Evolutionary conservation across 2,888 invertebrate species (phyloP), one percentile per base, ranked within the genome.

Genomic region (Erpobdella octoculata): DNA sequence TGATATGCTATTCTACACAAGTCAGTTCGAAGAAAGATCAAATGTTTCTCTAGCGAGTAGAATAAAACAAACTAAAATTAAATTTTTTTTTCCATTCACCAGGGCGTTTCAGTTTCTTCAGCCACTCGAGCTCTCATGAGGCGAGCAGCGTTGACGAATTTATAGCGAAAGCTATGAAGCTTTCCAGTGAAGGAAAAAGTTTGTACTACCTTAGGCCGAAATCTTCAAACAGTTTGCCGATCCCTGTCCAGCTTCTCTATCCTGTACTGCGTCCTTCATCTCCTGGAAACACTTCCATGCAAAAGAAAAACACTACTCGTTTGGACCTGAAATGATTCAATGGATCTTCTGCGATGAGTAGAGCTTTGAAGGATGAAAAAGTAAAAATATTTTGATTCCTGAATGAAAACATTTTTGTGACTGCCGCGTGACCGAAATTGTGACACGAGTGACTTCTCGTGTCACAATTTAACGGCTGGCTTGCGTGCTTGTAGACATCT

Each of bases 61-160:
- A 53, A 25, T n/a, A 6, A 53, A 53, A n/a, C 28, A 53, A 53
- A 53, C 53, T 0, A 4, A 12, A 12, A 21, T 25, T 21, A 25
- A 4, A 53, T 6, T 53, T 53, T 53, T 53, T 3, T 53, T 53
- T 53, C 41, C 21, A 53, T 53, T 53, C 53, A 28, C 18, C 72
- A 72, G 72, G 72, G n/a, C 61, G 35, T 28, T 72, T 72, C 66
- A 72, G 72, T 41, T 72, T 72, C 70, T 72, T 70, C 66, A 61
- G 62, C n/a, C 72, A 72, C 33, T 62, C 61, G 64, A 70, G 62
- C 46, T 21, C 41, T 18, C 70, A 70, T 37, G 61, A 72, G 25
- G 41, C 66, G 31, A 21, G 53, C 33, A 71, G 35, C n/a, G 65
- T 73, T 31, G 71, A 64, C 36, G 71, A 70, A 4, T 73, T 73